These are phyloP conservation scores for Xiphorhynchus erythropygius DNA, from an alignment of 2,797 vertebrate genomes.

Conservation along the genomic window DNA sequence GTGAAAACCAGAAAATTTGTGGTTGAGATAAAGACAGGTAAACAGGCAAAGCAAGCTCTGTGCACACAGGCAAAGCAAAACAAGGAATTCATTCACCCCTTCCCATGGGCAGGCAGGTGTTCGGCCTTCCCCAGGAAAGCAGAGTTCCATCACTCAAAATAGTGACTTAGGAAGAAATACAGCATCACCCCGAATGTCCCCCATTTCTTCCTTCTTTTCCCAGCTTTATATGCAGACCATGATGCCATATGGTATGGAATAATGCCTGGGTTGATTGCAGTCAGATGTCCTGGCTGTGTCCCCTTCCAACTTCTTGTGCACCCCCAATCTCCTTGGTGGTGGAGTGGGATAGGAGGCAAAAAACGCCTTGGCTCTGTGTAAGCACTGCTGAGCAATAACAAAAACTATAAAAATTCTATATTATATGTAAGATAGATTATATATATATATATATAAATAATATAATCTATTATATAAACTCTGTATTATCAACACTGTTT, in stretches of 20 bases:
- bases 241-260: too few species aligned
- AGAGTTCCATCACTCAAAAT: not conserved
- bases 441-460: not conserved
- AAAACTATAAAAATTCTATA: not conserved
- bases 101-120: not conserved
- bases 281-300: not conserved
- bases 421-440: not conserved
- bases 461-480: not conserved
- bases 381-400: not conserved
- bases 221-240: not conserved
- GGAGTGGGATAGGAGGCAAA: not conserved
- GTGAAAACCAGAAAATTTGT: not conserved
- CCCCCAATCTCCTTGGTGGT: rapidly evolving
- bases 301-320: not conserved
- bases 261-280: not conserved
- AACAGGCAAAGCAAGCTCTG: not conserved
- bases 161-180: not conserved
- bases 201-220: not conserved
- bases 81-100: not conserved
- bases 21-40: not conserved
- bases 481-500: not conserved
- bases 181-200: rapidly evolving
- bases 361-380: not conserved
- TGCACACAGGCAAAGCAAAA: not conserved
- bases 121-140: too few species aligned